These are phyloP conservation scores for Leptopilina clavipes DNA, from an alignment of 1,140 invertebrate species.

Conservation along the genomic window DNA sequence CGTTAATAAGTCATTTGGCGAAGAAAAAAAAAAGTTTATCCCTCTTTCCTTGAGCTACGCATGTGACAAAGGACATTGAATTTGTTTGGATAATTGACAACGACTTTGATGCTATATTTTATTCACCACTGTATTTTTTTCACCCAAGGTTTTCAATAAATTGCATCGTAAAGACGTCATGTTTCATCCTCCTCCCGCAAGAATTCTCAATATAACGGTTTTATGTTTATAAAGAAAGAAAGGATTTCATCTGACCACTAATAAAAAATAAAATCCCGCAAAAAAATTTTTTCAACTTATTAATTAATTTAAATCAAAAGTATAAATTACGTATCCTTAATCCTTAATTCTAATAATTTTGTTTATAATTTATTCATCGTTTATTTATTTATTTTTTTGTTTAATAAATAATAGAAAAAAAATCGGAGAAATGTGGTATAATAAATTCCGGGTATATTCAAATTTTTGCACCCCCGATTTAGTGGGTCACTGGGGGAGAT, in stretches of 20 bases:
- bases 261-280: neutral
- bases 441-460: no score
- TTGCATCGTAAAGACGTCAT: constrained; percentile 20
- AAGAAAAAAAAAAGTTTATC: neutral
- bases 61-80: neutral
- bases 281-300: no score
- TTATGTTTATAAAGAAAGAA: neutral
- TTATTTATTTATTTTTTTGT: no score
- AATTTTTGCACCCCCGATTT: no score
- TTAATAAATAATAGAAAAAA: no score
- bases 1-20: neutral
- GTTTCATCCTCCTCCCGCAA: constrained; percentile 3
- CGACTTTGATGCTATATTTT: neutral
- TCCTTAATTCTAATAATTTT: no score
- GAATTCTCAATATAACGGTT: constrained; percentile 1
- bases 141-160: constrained; percentile 7
- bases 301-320: no score
- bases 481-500: no score
- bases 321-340: no score
- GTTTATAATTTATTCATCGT: no score
- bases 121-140: constrained; percentile 1
- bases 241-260: constrained; percentile 2
- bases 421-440: no score
- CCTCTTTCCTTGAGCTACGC: neutral
- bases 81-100: constrained; percentile 28